These are phyloP conservation scores for Andrena flavipes DNA, from an alignment of 2,888 invertebrate genomes.

Conservation along the genomic window DNA sequence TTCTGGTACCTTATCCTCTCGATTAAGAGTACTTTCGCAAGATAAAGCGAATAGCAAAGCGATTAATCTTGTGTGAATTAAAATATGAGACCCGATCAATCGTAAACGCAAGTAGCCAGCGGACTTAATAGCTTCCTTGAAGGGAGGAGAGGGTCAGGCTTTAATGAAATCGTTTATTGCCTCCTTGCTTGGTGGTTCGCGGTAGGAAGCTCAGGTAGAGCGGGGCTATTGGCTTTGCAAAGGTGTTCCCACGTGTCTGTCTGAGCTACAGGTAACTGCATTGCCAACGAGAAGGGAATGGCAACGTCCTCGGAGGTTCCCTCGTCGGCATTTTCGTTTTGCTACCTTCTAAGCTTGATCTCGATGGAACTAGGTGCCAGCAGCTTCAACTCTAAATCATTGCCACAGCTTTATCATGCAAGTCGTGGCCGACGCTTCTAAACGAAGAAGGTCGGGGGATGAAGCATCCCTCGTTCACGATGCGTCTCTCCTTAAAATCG, in stretches of 20 bases:
- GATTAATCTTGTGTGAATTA: neutral
- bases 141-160: neutral
- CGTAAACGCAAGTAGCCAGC: neutral
- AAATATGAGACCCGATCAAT: neutral
- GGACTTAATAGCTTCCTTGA: neutral
- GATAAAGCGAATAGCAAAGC: neutral
- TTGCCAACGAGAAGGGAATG: slow-evolving; percentile 25
- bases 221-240: neutral
- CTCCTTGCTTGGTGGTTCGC: neutral
- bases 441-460: no score
- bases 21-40: neutral
- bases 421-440: neutral
- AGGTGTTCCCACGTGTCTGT: neutral
- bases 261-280: slow-evolving; percentile 33
- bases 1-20: neutral
- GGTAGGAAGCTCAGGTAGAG: slow-evolving; percentile 10
- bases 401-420: slow-evolving; percentile 23
- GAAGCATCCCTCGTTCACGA: neutral
- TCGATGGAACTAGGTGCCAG: slow-evolving; percentile 23
- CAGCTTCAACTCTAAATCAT: slow-evolving; percentile 12
- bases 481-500: no score
- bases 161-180: slow-evolving; percentile 4
- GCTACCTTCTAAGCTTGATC: slow-evolving; percentile 1
- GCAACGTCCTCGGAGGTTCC: neutral
- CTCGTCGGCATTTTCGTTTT: slow-evolving; percentile 19